These are phyloP conservation scores for Scomber scombrus DNA, from an alignment of 2,113 vertebrate genomes.

Conservation along the genomic window DNA sequence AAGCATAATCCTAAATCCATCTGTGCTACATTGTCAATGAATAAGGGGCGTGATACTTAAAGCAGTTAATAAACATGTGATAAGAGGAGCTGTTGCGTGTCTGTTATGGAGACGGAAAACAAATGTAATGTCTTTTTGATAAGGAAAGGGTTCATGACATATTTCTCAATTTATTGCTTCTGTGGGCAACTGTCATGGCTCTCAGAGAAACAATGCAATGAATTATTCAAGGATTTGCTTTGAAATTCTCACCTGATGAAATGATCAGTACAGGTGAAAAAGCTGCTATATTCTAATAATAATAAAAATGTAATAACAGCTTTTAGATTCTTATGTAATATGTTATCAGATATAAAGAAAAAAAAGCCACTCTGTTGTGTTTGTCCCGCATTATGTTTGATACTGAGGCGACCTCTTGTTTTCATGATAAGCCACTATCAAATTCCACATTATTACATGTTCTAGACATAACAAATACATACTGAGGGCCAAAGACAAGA, in stretches of 20 bases:
- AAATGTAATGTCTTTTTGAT: conserved; percentile 68
- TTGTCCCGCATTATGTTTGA: conserved; percentile 27
- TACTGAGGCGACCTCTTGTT: conserved; percentile 26
- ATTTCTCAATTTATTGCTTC: conserved; percentile 58
- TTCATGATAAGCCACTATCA: conserved; percentile 61
- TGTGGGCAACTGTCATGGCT: conserved; percentile 29
- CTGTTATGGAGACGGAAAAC: conserved; percentile 47
- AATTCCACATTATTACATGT: conserved; percentile 70
- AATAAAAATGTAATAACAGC: neutral
- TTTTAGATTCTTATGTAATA: neutral
- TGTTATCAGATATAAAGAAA: neutral
- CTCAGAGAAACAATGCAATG: neutral
- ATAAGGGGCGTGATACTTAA: conserved; percentile 53
- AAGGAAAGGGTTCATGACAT: conserved; percentile 56
- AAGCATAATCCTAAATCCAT: conserved; percentile 36
- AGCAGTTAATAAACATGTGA: conserved; percentile 71
- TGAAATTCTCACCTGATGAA: neutral
- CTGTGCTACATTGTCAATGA: conserved; percentile 15
- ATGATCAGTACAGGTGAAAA: neutral
- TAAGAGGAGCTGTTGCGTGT: conserved; percentile 60
- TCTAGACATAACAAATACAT: conserved; percentile 75
- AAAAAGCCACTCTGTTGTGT: neutral
- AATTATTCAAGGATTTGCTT: neutral
- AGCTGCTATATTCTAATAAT: too few species aligned
- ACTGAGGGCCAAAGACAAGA: conserved; percentile 49